These are phyloP conservation scores for Phaethon lepturus DNA, from an alignment of 2,113 vertebrate species.

Conservation along the genomic window DNA sequence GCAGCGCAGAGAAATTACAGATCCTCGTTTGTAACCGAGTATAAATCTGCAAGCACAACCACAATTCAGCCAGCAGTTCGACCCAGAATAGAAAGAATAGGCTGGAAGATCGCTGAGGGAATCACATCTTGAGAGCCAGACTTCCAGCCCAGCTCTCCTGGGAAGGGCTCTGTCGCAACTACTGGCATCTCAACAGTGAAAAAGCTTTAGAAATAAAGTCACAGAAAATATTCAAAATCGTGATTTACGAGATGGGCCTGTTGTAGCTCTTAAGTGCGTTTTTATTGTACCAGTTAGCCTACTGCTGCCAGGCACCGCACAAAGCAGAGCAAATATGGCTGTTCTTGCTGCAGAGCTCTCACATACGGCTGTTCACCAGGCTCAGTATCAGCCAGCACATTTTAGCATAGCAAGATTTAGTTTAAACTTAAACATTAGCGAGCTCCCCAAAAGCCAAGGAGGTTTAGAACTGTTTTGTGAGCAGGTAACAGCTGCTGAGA, in stretches of 20 bases:
- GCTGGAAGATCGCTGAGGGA: not conserved
- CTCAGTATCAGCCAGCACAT: not conserved
- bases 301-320: not conserved
- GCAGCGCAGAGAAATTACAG: not conserved
- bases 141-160: not conserved
- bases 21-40: not conserved
- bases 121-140: not conserved
- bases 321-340: not conserved
- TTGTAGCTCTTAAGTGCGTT: accelerated
- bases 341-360: not conserved
- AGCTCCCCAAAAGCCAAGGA: not conserved
- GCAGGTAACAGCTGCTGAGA: not conserved
- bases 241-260: not conserved
- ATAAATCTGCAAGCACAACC: not conserved
- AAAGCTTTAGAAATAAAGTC: not conserved
- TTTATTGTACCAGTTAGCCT: not conserved
- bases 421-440: not conserved
- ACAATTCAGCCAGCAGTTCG: not conserved
- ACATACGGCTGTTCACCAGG: not conserved
- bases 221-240: not conserved
- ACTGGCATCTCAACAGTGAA: not conserved
- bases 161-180: not conserved
- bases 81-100: not conserved
- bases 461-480: not conserved
- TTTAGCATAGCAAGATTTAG: too few relatives aligned